Percentiles rank a stretch among this genome's conserved stretches.
Conservation (phyloP, 2,797 vertebrate genomes). For the Fringilla coelebs region DNA sequence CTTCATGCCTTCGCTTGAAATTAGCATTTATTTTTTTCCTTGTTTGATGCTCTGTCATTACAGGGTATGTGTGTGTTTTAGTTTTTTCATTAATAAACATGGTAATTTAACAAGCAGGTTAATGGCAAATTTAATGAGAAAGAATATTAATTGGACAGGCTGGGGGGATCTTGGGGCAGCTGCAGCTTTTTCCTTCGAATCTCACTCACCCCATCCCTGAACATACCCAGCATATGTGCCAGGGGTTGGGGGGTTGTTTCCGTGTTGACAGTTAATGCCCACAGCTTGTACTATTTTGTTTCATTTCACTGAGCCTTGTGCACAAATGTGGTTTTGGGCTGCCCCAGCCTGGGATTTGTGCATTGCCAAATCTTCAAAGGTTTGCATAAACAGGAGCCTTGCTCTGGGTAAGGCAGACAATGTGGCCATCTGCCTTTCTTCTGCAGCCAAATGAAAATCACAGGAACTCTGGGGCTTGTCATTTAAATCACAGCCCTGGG, state of each 20-base stretch:
- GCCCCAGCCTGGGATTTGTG: conserved; percentile 25
- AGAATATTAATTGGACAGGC: conserved; percentile 42
- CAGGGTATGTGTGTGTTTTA: conserved; percentile 45
- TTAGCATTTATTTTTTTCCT: conserved; percentile 52
- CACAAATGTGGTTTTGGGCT: neutral
- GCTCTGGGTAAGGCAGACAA: conserved; percentile 14
- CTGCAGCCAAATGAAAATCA: conserved; percentile 16
- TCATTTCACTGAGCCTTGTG: neutral
- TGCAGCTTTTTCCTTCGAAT: neutral
- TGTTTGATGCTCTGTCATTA: conserved; percentile 60
- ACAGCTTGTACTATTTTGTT: conserved; percentile 29
- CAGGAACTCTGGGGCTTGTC: neutral
- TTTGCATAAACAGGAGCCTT: conserved; percentile 37
- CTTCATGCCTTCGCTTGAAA: conserved; percentile 33
- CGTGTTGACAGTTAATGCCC: conserved; percentile 4
- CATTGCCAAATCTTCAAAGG: conserved; percentile 26
- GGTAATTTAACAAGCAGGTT: conserved; percentile 55
- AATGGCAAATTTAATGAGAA: conserved; percentile 62
- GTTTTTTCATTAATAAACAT: conserved; percentile 56
- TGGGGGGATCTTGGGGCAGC: neutral
- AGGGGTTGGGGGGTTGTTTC: neutral
- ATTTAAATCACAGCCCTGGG: neutral
- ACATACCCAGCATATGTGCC: conserved; percentile 31
- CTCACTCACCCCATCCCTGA: neutral
- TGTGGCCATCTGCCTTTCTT: conserved; percentile 25